These are phyloP conservation scores for Ectemnius cavifrons DNA, from an alignment of 2,888 invertebrate genomes.

Conservation along the genomic window DNA sequence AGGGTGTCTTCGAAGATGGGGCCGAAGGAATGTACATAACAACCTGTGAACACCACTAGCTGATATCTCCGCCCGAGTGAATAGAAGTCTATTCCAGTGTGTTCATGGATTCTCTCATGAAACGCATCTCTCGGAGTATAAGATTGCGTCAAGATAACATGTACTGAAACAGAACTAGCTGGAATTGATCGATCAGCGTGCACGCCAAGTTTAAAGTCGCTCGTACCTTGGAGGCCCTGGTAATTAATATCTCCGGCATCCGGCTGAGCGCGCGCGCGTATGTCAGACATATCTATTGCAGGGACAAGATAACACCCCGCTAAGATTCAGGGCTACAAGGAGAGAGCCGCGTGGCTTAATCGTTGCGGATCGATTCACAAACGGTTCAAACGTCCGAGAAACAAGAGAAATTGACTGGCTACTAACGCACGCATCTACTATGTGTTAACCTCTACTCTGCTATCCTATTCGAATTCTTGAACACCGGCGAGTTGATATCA, in stretches of 20 bases:
- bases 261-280: background rate
- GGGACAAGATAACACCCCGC: conserved; percentile 4
- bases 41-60: conserved; percentile 1
- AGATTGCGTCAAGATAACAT: no score
- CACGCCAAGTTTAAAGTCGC: background rate
- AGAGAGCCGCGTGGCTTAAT: background rate
- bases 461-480: conserved; percentile 52
- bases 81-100: background rate
- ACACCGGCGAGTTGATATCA: conserved; percentile 50
- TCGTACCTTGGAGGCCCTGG: background rate
- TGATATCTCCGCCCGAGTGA: conserved; percentile 24
- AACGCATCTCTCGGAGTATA: no score
- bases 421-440: conserved; percentile 29
- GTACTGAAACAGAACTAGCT: background rate
- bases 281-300: background rate
- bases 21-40: conserved; percentile 31
- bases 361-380: conserved; percentile 12
- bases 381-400: conserved; percentile 5
- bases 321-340: background rate
- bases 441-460: conserved; percentile 16
- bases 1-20: conserved; percentile 19
- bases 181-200: background rate
- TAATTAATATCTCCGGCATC: background rate
- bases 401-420: conserved; percentile 32
- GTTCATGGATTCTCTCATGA: no score